phyloP scores from a whole-genome alignment of 2,888 invertebrate species.

The Cephus sareptanus region DNA sequence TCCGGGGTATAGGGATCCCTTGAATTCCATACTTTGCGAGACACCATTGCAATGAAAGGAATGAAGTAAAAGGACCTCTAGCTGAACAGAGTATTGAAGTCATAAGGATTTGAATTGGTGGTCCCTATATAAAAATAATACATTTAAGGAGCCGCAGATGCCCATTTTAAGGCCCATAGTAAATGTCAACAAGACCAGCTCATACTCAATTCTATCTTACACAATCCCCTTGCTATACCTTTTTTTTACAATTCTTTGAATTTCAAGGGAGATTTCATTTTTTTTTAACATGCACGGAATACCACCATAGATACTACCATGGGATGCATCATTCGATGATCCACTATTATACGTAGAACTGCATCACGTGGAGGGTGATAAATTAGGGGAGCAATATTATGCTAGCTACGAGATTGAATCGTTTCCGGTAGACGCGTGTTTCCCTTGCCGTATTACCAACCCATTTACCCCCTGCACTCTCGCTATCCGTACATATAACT shows the following conservation, averaged over 20 bases:
- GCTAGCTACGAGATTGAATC: slow-evolving; percentile 54
- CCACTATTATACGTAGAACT: slow-evolving; percentile 33
- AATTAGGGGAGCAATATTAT: slow-evolving; percentile 53
- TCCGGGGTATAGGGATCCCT: background rate
- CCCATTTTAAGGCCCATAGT: background rate
- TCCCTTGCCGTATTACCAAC: slow-evolving; percentile 58
- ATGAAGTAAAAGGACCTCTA: background rate
- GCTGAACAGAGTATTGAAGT: background rate
- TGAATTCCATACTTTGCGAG: background rate
- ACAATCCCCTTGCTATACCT: background rate
- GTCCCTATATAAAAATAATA: background rate
- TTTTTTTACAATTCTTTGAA: background rate
- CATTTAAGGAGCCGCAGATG: background rate
- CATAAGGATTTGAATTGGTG: background rate
- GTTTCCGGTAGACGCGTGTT: slow-evolving; percentile 61
- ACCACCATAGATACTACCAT: background rate
- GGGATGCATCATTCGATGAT: background rate
- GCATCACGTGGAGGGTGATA: slow-evolving; percentile 55
- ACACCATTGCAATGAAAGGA: background rate
- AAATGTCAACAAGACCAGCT: background rate
- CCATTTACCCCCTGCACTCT: slow-evolving; percentile 53
- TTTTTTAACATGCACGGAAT: background rate
- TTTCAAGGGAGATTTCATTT: background rate
- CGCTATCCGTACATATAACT: background rate
- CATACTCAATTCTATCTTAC: background rate